Evolutionary conservation across 2,113 vertebrate species (phyloP), one percentile per base, ranked within the genome.

Genomic region (Nesogale talazaci): DNA sequence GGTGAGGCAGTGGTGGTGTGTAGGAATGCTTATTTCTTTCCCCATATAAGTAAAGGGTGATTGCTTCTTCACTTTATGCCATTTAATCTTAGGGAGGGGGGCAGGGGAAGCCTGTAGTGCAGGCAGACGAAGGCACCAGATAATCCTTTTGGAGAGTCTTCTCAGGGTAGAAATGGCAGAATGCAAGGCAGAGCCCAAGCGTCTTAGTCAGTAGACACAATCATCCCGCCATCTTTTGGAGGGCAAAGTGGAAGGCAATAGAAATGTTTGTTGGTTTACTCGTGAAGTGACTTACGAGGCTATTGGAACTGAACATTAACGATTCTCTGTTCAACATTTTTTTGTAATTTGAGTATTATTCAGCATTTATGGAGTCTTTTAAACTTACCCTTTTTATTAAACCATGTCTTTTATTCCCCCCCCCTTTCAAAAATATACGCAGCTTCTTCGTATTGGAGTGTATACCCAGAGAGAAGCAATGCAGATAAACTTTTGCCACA

Each of bases 361-460:
- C 20, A 70, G 16, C n/a, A 72, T n/a, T 36, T 72, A 36, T 22
- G 20, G 34, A 70, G 31, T 70, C 69, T 70, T 70, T 52, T 70
- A 70, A 70, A 72, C n/a, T 20, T 72, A 12, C 87, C 93, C 2
- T 31, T 87, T 25, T 93, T 93, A 79, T 23, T 91, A 95, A 88
- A 91, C 9, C 76, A 88, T 94, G 29, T 91, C 22, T 92, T 20
- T 86, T 42, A 34, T 31, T 14, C 31, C 14, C 17, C 6, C 19
- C 6, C 25, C 25, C 17, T 74, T 74, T 7, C 27, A 59, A 72
- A 93, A 94, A 94, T 95, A 27, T 42, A 2, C 88, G 94, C 96
- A 99, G 99, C 98, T 63, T 99, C 99, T 86, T 93, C 99, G 56
- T 99, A 99, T 95, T 99, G 98, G 97, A 98, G 97, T 91, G 97